Conservation (phyloP, 2,113 vertebrate species). For the Eulemur rufifrons region DNA sequence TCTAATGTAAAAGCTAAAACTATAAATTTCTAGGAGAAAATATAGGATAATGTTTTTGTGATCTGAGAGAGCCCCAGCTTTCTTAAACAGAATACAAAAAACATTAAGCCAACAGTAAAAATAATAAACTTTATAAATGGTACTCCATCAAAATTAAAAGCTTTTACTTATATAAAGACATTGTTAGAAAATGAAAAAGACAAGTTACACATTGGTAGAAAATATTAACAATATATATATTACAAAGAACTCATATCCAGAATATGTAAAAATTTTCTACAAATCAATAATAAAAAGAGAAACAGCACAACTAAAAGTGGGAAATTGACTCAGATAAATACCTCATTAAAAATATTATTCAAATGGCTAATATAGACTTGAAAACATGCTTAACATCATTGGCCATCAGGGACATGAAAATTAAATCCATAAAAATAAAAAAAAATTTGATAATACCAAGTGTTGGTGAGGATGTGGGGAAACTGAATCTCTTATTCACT, state of each 20-base stretch:
- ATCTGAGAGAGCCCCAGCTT: not conserved
- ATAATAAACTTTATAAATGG: not conserved
- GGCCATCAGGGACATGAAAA: not conserved
- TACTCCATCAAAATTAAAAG: not conserved
- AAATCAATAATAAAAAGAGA: not conserved
- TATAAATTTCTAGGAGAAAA: not conserved
- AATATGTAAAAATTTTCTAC: not conserved
- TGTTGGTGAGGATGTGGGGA: not conserved
- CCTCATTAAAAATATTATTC: not conserved
- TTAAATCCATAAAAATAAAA: not conserved
- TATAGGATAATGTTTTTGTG: not conserved
- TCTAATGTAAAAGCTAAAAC: constrained; percentile 16
- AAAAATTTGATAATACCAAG: not conserved
- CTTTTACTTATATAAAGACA: not conserved
- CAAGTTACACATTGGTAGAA: not conserved
- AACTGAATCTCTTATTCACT: not conserved
- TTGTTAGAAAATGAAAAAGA: not conserved
- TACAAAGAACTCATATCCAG: not conserved
- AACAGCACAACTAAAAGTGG: not conserved
- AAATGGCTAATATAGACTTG: not conserved
- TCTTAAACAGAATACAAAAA: not conserved
- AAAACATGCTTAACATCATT: not conserved
- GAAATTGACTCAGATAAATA: not conserved
- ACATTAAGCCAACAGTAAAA: not conserved
- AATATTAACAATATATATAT: not conserved